Base-by-base conservation (phyloP, 2,113 vertebrate species). In the Gila orcuttii region DNA sequence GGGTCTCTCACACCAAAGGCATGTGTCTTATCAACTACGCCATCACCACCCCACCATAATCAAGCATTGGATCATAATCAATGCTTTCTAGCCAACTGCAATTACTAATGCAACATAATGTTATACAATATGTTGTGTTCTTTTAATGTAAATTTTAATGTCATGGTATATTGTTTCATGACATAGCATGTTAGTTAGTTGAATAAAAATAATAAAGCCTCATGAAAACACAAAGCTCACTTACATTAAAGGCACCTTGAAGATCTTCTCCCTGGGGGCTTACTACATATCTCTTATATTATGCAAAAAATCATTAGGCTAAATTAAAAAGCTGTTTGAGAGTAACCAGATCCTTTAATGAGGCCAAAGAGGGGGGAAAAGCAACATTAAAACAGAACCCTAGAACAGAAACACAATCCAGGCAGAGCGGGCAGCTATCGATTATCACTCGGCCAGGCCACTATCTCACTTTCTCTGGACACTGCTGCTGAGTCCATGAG, bases 301-400 rank as follows among this genome's bases (percentile, higher is more conserved):
- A 95, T 95, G 92, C 94, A 92, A 93, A 93, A 94, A 96, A 95
- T 96, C 95, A 95, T 95, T 95, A 95, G 90, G 92, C 93, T 94
- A 95, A 96, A 96, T 95, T 94, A 96, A 96, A 95, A 95, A 94
- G 93, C 94, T 94, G 93, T 95, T 95, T 94, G 94, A 95, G 93
- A 92, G 94, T 94, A 96, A 96, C 93, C 88, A 89, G 91, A 96
- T 93, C 92, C 91, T 94, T 95, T 95, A 95, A 96, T 95, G 95
- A 95, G 94, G 93, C 93, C 93, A 94, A 93, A 74, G 90, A 93
- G 91, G 91, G 89, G 85, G 90, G 25, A 55, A 86, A 89, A 91
- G 89, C 87, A 89, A 94, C 95, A 95, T 95, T 95, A 94, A 94
- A 94, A 94, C 92, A 94, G 92, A 94, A 93, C 92, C 91, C 90